Percentiles rank a stretch among this genome's conserved stretches.
Evolutionary conservation across 2,888 invertebrate species (phyloP).

Genomic region (Drosophila quinaria): DNA sequence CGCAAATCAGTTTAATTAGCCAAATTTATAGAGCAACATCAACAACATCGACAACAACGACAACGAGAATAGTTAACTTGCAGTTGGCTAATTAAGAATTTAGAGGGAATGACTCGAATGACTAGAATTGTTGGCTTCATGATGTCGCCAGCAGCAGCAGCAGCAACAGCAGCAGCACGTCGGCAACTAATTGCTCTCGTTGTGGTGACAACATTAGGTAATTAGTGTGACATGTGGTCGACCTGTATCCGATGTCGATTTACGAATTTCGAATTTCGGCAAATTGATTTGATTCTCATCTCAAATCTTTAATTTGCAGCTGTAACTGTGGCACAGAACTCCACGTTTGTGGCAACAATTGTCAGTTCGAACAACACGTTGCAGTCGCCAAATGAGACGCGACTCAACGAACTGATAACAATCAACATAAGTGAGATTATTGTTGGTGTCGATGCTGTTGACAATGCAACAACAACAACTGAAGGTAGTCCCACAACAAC

Average conservation of each 20-base stretch:
- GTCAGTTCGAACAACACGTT: conserved; percentile 62
- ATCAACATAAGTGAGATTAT: conserved; percentile 70
- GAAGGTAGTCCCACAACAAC: conserved; percentile 8
- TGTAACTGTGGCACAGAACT: conserved; percentile 48
- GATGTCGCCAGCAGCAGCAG: conserved; percentile 27
- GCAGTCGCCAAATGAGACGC: conserved; percentile 57
- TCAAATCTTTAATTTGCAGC: too few species aligned
- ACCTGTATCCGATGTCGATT: conserved; percentile 19
- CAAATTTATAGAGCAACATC: conserved; percentile 64
- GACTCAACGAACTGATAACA: conserved; percentile 60
- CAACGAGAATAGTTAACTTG: conserved; percentile 14
- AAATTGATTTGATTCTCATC: conserved; percentile 40
- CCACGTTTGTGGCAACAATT: conserved; percentile 65
- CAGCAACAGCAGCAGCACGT: conserved; percentile 51
- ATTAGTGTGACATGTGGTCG: conserved; percentile 62
- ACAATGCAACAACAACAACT: conserved; percentile 6
- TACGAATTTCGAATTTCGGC: conserved; percentile 28
- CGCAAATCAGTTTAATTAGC: conserved; percentile 78
- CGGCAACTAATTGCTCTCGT: conserved; percentile 73
- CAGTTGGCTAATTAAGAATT: conserved; percentile 48
- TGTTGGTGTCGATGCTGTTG: conserved; percentile 34
- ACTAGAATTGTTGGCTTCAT: conserved; percentile 26
- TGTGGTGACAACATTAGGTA: conserved; percentile 80
- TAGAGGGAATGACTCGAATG: conserved; percentile 12
- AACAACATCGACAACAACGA: conserved; percentile 22